phyloP scores from a whole-genome alignment of 2,888 invertebrate species.

The Mesodorylaimus sp. region DNA sequence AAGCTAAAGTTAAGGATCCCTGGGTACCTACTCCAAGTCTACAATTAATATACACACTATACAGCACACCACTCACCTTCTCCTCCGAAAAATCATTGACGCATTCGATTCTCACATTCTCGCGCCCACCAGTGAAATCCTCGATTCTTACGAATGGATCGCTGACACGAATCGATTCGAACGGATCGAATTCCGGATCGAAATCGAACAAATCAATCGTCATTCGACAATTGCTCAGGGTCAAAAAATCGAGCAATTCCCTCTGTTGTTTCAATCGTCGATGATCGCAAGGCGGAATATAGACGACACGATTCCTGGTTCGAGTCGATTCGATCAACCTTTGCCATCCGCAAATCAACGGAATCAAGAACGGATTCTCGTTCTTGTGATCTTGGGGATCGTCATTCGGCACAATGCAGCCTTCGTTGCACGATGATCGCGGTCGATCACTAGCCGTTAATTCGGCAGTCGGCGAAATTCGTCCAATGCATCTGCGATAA shows the following conservation, averaged over 20 bases:
- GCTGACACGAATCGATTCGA: neutral
- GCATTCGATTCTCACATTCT: constrained; percentile 7
- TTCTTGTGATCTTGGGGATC: neutral
- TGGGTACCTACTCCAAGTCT: too few species aligned
- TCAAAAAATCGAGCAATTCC: neutral
- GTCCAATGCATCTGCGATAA: too few species aligned
- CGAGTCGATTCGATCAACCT: neutral
- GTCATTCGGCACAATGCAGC: neutral
- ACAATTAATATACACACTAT: too few species aligned
- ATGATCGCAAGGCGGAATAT: neutral
- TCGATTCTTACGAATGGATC: neutral
- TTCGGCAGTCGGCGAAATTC: too few species aligned
- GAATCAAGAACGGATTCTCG: constrained; percentile 7
- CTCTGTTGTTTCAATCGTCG: neutral
- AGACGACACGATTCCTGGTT: neutral
- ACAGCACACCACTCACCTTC: too few species aligned
- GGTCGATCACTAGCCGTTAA: too few species aligned
- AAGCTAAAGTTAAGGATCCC: too few species aligned
- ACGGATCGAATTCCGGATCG: neutral
- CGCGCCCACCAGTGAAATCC: constrained; percentile 5
- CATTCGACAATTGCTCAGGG: neutral
- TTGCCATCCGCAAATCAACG: constrained; percentile 7
- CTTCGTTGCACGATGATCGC: neutral
- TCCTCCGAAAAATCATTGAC: neutral
- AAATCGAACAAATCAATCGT: constrained; percentile 9